These are phyloP conservation scores for Choreutis nemorana DNA, from an alignment of 2,888 invertebrate species.

Conservation along the genomic window DNA sequence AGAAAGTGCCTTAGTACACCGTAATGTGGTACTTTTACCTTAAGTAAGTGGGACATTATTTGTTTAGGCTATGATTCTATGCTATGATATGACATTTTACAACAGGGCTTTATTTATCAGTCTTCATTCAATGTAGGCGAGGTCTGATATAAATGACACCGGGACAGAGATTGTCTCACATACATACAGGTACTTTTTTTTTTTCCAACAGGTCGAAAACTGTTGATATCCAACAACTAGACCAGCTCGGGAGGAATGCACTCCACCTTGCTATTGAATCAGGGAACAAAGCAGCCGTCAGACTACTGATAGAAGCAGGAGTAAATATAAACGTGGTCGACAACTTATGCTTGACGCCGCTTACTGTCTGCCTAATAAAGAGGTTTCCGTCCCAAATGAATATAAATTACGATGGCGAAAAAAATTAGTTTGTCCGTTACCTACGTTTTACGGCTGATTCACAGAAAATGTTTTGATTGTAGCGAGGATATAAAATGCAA, in stretches of 20 bases:
- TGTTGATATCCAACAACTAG: constrained; percentile 31
- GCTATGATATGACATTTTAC: too few relatives aligned
- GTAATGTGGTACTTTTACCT: too few relatives aligned
- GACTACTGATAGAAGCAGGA: constrained; percentile 30
- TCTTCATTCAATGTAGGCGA: too few relatives aligned
- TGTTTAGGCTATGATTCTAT: too few relatives aligned
- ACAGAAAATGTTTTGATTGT: neutral
- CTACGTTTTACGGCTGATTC: neutral
- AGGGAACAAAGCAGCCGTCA: constrained; percentile 22
- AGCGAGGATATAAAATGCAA: neutral
- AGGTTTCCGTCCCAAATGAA: too few relatives aligned
- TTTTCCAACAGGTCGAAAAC: constrained; percentile 4
- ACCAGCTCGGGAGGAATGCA: constrained; percentile 42
- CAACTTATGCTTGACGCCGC: constrained; percentile 49
- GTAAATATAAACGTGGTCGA: constrained; percentile 38
- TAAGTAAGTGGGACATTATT: too few relatives aligned
- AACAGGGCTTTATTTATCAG: too few relatives aligned
- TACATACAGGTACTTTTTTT: neutral
- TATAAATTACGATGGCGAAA: too few relatives aligned
- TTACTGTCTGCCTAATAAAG: constrained; percentile 46
- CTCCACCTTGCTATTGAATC: constrained; percentile 43
- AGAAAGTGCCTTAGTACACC: too few relatives aligned
- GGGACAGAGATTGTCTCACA: too few relatives aligned
- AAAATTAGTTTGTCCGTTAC: neutral
- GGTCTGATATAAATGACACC: too few relatives aligned